Base-by-base conservation (phyloP, 2,888 invertebrate species). In the Rhamnusium bicolor region DNA sequence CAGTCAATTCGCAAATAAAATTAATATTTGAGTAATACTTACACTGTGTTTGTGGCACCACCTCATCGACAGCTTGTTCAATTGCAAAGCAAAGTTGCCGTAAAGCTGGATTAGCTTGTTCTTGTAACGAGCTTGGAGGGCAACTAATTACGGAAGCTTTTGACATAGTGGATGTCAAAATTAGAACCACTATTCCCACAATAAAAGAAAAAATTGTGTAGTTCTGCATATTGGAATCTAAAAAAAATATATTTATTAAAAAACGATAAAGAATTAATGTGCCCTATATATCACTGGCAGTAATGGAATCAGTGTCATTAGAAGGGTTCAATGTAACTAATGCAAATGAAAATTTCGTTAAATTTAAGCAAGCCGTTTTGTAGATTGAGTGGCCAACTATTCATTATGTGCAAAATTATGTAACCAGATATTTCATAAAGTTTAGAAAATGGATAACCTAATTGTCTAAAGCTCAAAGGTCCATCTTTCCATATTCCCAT, bases 11-110 rank as follows among this genome's bases (percentile, higher is more conserved):
- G n/a, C n/a, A n/a, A n/a, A n/a, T n/a, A n/a, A n/a, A n/a, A n/a
- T n/a, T n/a, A 27, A 19, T 12, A 16, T n/a, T n/a, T n/a, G n/a
- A n/a, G n/a, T n/a, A 47, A 65, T 65, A 78, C 82, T 80, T 68
- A 84, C 84, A 82, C 73, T 79, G 79, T 18, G 81, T 80, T 62
- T 78, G 74, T 12, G 80, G 72, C 47, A 75, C 73, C 60, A 80
- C 81, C 29, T 84, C 84, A 67, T 78, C 81, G 32, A 84, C 76
- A 46, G 77, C 81, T 66, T 84, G 82, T 76, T 84, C 82, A 60
- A 84, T 79, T 10, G 81, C 81, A 63, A 69, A 80, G 73, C 84
- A 84, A 8, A 84, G 75, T 58, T 82, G 79, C 61, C 79, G 78
- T 1, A 81, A 56, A 47, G 81, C 78, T 8, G 83, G 80, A 56